A percentile compares a stretch with the other conserved stretches of the same genome.
Evolutionary conservation across 2,113 vertebrate species (phyloP).

Genomic region (Lophius piscatorius): DNA sequence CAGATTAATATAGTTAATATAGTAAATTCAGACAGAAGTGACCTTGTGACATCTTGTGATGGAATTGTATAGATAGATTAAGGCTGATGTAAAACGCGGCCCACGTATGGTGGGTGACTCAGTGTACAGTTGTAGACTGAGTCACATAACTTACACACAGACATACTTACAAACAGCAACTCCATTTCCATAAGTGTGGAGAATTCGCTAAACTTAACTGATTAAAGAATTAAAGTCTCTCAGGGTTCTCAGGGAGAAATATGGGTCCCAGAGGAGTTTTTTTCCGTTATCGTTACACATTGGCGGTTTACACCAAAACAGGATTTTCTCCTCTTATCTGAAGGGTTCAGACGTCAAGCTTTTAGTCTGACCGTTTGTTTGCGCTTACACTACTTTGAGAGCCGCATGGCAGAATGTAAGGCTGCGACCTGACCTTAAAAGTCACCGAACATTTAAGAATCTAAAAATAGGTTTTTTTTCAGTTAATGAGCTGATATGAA

Average conservation of each 20-base stretch:
- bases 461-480: slow-evolving; percentile 27
- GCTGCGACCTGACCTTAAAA: slow-evolving; percentile 12
- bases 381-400: slow-evolving; percentile 17
- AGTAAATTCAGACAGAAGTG: slow-evolving; percentile 12
- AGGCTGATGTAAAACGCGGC: neutral
- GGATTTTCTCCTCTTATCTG: slow-evolving; percentile 50
- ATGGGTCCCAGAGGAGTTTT: slow-evolving; percentile 33
- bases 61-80: neutral
- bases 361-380: slow-evolving; percentile 24
- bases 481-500: slow-evolving; percentile 13
- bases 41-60: slow-evolving; percentile 10
- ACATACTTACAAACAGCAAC: neutral
- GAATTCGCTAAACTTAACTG: neutral
- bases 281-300: slow-evolving; percentile 48
- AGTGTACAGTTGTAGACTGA: neutral
- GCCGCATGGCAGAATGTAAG: slow-evolving; percentile 12
- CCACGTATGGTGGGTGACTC: neutral
- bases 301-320: slow-evolving; percentile 54
- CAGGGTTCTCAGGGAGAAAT: slow-evolving; percentile 3
- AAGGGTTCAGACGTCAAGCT: slow-evolving; percentile 32
- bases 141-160: neutral
- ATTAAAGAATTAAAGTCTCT: slow-evolving; percentile 10
- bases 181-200: neutral
- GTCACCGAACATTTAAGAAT: slow-evolving; percentile 8
- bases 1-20: slow-evolving; percentile 14